phyloP scores from a whole-genome alignment of 2,797 vertebrate genomes.

The Sphenopsis melanotis region DNA sequence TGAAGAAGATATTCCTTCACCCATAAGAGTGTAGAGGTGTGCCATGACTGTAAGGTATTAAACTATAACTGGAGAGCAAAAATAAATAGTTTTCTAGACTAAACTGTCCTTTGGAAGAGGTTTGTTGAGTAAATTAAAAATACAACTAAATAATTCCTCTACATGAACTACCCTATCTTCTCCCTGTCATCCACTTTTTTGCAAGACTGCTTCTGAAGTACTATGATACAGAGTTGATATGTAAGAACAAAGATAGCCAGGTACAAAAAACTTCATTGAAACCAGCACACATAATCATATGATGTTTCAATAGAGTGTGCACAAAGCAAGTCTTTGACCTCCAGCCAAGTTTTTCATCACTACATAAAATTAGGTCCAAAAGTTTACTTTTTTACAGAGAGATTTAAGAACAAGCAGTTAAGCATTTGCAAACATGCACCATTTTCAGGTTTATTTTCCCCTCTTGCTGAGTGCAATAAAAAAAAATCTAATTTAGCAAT shows the following conservation, averaged over 20 bases:
- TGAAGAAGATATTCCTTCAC: background rate
- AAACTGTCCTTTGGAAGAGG: background rate
- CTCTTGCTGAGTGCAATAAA: background rate
- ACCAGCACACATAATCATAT: background rate
- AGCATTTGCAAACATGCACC: background rate
- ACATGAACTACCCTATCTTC: background rate
- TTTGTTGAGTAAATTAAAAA: background rate
- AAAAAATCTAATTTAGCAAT: background rate
- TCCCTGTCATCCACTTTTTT: slow-evolving; percentile 82
- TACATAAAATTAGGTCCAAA: background rate
- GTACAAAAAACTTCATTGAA: background rate
- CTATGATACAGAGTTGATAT: slow-evolving; percentile 56
- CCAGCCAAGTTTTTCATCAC: background rate
- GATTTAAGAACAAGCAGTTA: background rate
- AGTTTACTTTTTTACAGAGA: background rate
- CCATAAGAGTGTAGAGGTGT: fast-evolving
- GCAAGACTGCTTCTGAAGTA: slow-evolving; percentile 89
- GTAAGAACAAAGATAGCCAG: background rate
- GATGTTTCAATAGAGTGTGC: background rate
- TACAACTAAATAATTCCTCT: background rate
- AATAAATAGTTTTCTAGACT: background rate
- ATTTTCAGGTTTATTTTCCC: background rate
- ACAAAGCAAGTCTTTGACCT: background rate
- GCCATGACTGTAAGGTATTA: background rate
- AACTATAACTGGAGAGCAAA: background rate